A percentile compares a stretch with the other conserved stretches of the same genome.
These are phyloP conservation scores for Chydorus sphaericus DNA, from an alignment of 2,888 invertebrate species.

Conservation along the genomic window DNA sequence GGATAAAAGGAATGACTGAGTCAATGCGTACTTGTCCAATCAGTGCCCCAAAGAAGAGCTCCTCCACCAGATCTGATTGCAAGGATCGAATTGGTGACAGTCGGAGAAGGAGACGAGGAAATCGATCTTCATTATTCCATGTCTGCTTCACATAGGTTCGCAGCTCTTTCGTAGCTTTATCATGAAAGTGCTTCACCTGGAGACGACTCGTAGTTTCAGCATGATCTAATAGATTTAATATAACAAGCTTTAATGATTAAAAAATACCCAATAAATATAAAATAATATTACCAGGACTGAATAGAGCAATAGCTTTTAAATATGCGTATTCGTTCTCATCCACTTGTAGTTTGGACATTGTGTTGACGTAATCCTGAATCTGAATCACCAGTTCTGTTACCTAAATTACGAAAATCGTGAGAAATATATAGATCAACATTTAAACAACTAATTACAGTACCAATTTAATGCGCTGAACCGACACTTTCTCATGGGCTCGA, in stretches of 20 bases:
- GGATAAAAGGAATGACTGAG: conserved; percentile 68
- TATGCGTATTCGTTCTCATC: conserved; percentile 77
- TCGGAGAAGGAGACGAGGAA: conserved; percentile 46
- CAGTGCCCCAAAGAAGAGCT: conserved; percentile 80
- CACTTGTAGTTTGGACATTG: conserved; percentile 42
- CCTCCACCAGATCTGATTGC: conserved; percentile 64
- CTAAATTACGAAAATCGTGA: conserved; percentile 27
- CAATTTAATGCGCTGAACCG: conserved; percentile 51
- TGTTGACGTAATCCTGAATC: conserved; percentile 64
- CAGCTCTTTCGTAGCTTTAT: conserved; percentile 45
- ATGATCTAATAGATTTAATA: conserved; percentile 35
- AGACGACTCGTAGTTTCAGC: conserved; percentile 34
- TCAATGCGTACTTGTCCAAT: conserved; percentile 89
- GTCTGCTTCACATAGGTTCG: conserved; percentile 33
- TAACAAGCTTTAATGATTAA: conserved; percentile 14
- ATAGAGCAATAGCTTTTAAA: conserved; percentile 66
- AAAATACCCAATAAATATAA: not conserved
- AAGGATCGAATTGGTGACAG: conserved; percentile 46
- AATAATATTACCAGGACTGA: conserved; percentile 50
- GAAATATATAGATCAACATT: no score
- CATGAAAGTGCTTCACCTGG: conserved; percentile 44
- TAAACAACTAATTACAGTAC: conserved; percentile 20
- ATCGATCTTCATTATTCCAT: conserved; percentile 35
- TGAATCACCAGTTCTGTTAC: conserved; percentile 65
- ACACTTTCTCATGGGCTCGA: conserved; percentile 60